Conservation (phyloP, 2,797 vertebrate species). For the Champsocephalus esox region DNA sequence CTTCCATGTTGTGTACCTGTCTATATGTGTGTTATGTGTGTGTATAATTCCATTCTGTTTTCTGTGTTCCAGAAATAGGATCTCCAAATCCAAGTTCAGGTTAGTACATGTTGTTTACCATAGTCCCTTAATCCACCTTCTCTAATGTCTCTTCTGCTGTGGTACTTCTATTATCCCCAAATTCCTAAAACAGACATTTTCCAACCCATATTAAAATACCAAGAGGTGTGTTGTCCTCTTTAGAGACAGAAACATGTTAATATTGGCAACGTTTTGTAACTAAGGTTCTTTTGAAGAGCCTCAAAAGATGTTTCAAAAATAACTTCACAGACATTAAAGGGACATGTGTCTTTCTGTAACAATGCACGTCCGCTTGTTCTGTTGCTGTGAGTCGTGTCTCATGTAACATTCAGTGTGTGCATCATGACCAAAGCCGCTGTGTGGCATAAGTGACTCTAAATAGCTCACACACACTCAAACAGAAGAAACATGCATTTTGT, state of each 20-base stretch:
- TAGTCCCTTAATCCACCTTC: constrained; percentile 58
- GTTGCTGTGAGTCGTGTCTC: constrained; percentile 60
- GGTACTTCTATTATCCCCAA: constrained; percentile 10
- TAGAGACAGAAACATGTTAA: background rate
- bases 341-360: background rate
- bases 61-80: constrained; percentile 97
- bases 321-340: constrained; percentile 2
- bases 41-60: constrained; percentile 91
- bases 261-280: background rate
- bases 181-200: background rate
- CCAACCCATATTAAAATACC: background rate
- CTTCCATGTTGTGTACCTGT: constrained; percentile 68
- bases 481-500: constrained; percentile 21
- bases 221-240: background rate
- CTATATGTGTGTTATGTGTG: constrained; percentile 74
- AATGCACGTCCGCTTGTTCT: constrained; percentile 50
- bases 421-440: constrained; percentile 43
- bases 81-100: constrained; percentile 99
- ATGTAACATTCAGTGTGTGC: constrained; percentile 57
- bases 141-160: constrained; percentile 54
- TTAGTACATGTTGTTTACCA: constrained; percentile 88
- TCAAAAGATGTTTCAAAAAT: background rate
- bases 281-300: background rate
- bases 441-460: constrained; percentile 39
- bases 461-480: constrained; percentile 17